Evolutionary conservation across 2,113 vertebrate species (phyloP).

Genomic region (Gallinago undulata): DNA sequence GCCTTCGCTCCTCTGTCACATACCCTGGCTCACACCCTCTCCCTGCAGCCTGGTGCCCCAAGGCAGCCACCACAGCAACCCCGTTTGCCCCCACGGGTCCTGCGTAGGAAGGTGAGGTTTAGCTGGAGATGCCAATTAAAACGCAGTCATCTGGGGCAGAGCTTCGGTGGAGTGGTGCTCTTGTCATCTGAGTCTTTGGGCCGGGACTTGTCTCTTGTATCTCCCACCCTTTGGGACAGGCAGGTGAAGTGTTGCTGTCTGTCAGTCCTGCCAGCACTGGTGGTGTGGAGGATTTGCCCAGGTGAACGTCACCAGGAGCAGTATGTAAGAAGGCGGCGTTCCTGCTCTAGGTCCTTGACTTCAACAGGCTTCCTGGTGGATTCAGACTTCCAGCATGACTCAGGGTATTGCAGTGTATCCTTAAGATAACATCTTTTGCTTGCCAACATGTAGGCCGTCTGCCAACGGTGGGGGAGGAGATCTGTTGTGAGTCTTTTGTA

Average conservation of each 20-base stretch:
- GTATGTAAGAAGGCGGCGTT: not conserved
- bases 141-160: not conserved
- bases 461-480: slow-evolving; percentile 54
- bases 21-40: accelerated
- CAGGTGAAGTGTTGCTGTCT: not conserved
- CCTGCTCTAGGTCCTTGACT: not conserved
- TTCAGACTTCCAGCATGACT: slow-evolving; percentile 52
- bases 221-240: not conserved
- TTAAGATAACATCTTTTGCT: slow-evolving; percentile 42
- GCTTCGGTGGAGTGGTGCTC: accelerated
- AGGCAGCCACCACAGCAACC: not conserved
- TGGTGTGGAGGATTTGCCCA: accelerated
- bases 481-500: slow-evolving; percentile 42
- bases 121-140: not conserved
- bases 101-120: not conserved
- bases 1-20: not conserved
- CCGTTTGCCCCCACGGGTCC: not conserved
- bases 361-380: not conserved
- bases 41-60: accelerated
- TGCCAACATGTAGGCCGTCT: slow-evolving; percentile 45
- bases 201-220: accelerated
- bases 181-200: not conserved
- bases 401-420: slow-evolving; percentile 53
- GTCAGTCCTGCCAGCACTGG: not conserved
- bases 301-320: accelerated